Conservation (phyloP, 2,113 vertebrate species). For the Carollia perspicillata region DNA sequence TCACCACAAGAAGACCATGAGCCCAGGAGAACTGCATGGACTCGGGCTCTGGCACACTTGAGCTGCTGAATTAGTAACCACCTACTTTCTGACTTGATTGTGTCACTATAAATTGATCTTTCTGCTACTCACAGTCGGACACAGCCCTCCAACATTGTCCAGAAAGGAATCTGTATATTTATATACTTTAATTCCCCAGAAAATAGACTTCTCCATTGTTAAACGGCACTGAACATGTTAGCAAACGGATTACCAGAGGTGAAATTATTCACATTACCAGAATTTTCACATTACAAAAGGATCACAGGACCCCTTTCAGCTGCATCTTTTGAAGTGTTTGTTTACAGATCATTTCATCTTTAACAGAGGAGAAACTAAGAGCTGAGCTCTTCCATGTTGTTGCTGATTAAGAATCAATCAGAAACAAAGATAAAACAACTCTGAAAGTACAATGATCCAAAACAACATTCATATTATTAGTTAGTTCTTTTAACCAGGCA, state of each 20-base stretch:
- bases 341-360: constrained; percentile 32
- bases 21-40: background rate
- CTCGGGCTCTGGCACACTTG: background rate
- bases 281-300: background rate
- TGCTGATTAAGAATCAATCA: constrained; percentile 26
- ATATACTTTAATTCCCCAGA: background rate
- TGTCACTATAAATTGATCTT: background rate
- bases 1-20: background rate
- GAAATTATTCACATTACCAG: background rate
- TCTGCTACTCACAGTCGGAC: background rate
- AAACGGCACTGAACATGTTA: background rate
- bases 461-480: background rate
- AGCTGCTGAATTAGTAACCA: background rate
- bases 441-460: background rate
- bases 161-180: background rate
- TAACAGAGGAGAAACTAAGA: constrained; percentile 3
- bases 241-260: constrained; percentile 7
- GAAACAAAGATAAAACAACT: constrained; percentile 6
- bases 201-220: constrained; percentile 6
- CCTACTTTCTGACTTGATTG: background rate
- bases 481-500: background rate
- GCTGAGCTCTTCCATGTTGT: background rate
- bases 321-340: constrained; percentile 17
- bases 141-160: background rate
- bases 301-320: background rate